phyloP scores from a whole-genome alignment of 53 echinoderm and acorn worm species.

The Holothuria scabra region DNA sequence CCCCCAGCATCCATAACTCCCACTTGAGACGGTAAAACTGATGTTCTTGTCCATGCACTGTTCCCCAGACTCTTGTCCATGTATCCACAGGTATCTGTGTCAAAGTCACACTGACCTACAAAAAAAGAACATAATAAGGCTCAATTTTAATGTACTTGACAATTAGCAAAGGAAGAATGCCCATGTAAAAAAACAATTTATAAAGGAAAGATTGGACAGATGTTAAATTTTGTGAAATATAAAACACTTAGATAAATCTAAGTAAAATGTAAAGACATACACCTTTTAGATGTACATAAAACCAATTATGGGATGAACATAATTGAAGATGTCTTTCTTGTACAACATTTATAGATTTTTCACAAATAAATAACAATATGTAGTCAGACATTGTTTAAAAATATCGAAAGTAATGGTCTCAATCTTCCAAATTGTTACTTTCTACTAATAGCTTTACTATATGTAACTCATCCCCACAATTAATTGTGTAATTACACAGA shows the following conservation, averaged over 20 bases:
- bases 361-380: too few relatives aligned
- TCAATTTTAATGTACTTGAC: neutral
- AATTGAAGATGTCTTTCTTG: too few relatives aligned
- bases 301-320: too few relatives aligned
- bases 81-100: slow-evolving; percentile 70
- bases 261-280: too few relatives aligned
- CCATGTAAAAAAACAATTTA: neutral
- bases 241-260: neutral
- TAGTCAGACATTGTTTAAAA: too few relatives aligned
- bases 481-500: too few relatives aligned
- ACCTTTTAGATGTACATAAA: too few relatives aligned
- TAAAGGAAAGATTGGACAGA: neutral
- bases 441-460: too few relatives aligned
- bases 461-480: too few relatives aligned
- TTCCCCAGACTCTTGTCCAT: slow-evolving; percentile 63
- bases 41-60: slow-evolving; percentile 56
- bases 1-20: neutral
- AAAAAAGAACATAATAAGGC: slow-evolving; percentile 2
- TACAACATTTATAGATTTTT: too few relatives aligned
- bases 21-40: neutral
- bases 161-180: neutral
- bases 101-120: slow-evolving; percentile 77
- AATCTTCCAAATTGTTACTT: too few relatives aligned
- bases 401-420: too few relatives aligned
- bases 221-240: neutral